Base-by-base conservation (phyloP, 2,113 vertebrate species). In the Carassius gibelio region DNA sequence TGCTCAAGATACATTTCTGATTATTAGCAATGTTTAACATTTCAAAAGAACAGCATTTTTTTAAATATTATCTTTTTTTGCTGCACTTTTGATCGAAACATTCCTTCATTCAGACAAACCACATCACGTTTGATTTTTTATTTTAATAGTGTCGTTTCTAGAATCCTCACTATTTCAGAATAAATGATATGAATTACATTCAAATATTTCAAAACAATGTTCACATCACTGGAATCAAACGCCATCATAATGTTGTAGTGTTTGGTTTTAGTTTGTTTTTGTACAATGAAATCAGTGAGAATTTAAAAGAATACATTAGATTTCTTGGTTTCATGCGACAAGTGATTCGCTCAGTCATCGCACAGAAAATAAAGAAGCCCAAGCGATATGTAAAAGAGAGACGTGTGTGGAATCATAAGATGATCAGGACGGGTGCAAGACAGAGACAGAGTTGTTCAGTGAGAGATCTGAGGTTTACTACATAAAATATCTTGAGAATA, bases 211-310 rank as follows among this genome's bases (percentile, higher is more conserved):
- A 9, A 21, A 42, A 80, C 15, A 26, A 3, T 1, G 69, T 59
- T 85, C 42, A 72, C 42, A 85, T 61, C 30, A n/a, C 50, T 26
- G 66, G 66, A 21, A 62, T 81, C 42, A 74, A 14, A 42, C n/a
- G 36, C 61, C 1, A 79, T 69, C 38, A 62, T 85, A 89, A 89
- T 89, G 81, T 88, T 88, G 88, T 85, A 89, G 81, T 71, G 75
- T 13, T 72, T 81, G 45, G 79, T 89, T 86, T 84, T 38, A 76
- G 75, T 26, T 8, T 55, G 52, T 57, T 3, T 38, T 5, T 38
- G 5, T n/a, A 38, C 10, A 66, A 26, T 26, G 8, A 48, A n/a
- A 80, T 48, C 19, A 62, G 8, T 2, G 15, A 62, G 36, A 72
- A 77, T 83, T 36, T 55, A 15, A 52, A 10, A 45, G n/a, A 79